Evolutionary conservation across 92 coral and sea anemone genomes (phyloP).

Genomic region (Parazoanthus swiftii): DNA sequence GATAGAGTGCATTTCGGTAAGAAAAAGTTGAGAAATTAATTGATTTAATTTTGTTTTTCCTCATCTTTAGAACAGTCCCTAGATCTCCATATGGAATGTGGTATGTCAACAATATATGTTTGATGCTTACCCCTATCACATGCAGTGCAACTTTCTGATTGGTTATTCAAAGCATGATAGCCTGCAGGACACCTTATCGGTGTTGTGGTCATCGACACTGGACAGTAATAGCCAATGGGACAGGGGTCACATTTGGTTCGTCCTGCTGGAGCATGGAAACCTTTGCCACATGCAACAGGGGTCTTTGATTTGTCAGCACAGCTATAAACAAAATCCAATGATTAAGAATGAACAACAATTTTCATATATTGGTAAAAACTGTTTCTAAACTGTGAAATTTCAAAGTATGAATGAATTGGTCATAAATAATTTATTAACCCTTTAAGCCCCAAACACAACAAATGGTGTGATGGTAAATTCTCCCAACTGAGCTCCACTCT

Average conservation of each 20-base stretch:
- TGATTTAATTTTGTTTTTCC: no score
- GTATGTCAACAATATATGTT: no score
- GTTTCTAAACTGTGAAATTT: constrained; percentile 28
- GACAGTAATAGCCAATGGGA: constrained; percentile 84
- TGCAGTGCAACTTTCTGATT: constrained; percentile 62
- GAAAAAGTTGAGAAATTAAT: no score
- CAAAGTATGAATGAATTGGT: no score
- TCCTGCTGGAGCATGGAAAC: constrained; percentile 70
- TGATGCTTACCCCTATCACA: constrained; percentile 78
- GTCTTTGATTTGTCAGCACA: constrained; percentile 54
- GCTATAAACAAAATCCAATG: constrained; percentile 37
- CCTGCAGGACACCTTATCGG: constrained; percentile 82
- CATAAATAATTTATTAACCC: no score
- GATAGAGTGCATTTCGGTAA: no score
- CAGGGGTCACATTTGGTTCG: constrained; percentile 65
- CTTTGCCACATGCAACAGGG: constrained; percentile 76
- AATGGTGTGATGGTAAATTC: no score
- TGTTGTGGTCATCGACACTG: constrained; percentile 54
- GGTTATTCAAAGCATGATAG: constrained; percentile 75
- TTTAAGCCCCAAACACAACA: no score
- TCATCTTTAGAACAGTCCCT: no score
- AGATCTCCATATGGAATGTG: no score
- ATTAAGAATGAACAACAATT: background rate
- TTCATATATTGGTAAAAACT: background rate
- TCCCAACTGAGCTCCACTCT: no score